Conservation (phyloP, 2,113 vertebrate genomes). For the Aramus guarauna region DNA sequence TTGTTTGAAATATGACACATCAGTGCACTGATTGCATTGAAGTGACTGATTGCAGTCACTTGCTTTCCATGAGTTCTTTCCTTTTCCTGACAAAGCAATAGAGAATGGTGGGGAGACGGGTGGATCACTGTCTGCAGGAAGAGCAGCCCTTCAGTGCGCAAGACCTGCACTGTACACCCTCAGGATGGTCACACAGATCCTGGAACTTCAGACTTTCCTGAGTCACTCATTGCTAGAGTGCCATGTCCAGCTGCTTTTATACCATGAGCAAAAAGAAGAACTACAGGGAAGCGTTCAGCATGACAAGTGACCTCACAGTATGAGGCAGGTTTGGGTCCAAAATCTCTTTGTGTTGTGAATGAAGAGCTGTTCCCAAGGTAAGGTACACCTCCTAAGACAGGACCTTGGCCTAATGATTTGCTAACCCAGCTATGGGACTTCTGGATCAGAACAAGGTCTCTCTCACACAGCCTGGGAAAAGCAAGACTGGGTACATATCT, state of each 20-base stretch:
- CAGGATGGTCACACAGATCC: neutral
- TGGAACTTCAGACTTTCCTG: neutral
- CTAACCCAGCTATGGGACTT: neutral
- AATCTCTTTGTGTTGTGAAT: accelerated
- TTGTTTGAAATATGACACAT: neutral
- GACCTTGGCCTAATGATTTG: accelerated
- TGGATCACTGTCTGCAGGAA: neutral
- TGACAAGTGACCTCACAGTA: neutral
- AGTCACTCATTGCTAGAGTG: neutral
- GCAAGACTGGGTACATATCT: neutral
- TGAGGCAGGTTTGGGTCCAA: neutral
- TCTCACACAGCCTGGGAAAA: neutral
- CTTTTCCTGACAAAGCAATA: neutral
- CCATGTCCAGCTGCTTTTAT: neutral
- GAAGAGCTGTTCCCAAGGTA: neutral
- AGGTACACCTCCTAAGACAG: neutral
- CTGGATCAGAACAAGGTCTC: neutral
- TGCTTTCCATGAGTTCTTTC: neutral
- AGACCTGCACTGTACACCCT: neutral
- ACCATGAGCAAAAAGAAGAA: neutral
- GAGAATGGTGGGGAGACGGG: neutral
- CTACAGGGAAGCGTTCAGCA: neutral
- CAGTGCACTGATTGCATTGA: neutral
- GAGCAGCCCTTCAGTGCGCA: neutral
- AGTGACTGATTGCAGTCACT: neutral